A percentile compares a stretch with the other conserved stretches of the same genome.
Conservation (phyloP, 2,888 invertebrate species). For the Elmis aenea region DNA sequence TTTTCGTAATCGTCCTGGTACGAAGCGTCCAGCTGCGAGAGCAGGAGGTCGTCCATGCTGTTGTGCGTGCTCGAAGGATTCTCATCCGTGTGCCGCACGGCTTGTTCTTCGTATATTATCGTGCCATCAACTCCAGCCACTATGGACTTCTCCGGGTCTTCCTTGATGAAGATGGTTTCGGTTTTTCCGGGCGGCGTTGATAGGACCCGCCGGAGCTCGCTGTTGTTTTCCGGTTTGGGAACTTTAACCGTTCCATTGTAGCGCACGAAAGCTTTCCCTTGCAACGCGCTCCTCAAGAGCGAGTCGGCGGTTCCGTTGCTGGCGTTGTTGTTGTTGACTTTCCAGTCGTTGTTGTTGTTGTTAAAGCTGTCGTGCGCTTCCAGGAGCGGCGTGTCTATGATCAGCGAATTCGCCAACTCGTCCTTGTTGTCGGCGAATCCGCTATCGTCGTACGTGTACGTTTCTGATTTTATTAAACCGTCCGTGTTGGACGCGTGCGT, state of each 20-base stretch:
- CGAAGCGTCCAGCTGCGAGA: conserved; percentile 63
- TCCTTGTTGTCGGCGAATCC: conserved; percentile 66
- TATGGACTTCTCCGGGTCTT: conserved; percentile 41
- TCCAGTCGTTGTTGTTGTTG: conserved; percentile 80
- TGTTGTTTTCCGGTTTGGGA: conserved; percentile 38
- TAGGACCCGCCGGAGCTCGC: conserved; percentile 55
- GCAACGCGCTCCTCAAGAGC: conserved; percentile 73
- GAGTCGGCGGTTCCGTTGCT: conserved; percentile 58
- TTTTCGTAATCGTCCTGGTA: conserved; percentile 81
- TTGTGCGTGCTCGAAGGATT: conserved; percentile 49
- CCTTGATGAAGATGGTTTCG: conserved; percentile 43
- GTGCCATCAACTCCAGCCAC: conserved; percentile 44
- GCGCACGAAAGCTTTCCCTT: conserved; percentile 62
- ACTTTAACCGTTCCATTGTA: conserved; percentile 41
- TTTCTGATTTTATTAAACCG: conserved; percentile 65
- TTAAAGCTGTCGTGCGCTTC: conserved; percentile 54
- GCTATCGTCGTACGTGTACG: conserved; percentile 71
- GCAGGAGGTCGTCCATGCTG: conserved; percentile 64
- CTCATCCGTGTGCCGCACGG: conserved; percentile 45
- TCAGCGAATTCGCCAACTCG: conserved; percentile 45
- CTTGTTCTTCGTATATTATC: conserved; percentile 36
- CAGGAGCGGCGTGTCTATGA: conserved; percentile 53
- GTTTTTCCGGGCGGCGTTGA: conserved; percentile 48
- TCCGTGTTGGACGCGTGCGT: conserved; percentile 53
- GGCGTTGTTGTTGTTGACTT: conserved; percentile 55